phyloP scores from a whole-genome alignment of 2,113 vertebrate species.

The Gobius niger region DNA sequence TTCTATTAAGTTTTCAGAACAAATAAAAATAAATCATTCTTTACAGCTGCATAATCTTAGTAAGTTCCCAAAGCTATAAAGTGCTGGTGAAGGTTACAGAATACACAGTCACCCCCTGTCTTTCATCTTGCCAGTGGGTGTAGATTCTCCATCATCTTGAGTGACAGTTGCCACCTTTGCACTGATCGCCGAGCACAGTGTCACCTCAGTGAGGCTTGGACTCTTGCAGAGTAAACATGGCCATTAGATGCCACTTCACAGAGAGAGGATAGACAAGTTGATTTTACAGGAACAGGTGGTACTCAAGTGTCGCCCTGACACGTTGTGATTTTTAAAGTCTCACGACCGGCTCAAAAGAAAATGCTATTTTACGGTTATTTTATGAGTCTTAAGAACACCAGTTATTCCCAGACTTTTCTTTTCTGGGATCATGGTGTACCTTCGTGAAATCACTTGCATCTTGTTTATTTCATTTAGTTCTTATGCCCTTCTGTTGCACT shows the following conservation, averaged over 20 bases:
- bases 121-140: neutral
- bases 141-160: neutral
- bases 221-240: neutral
- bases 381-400: neutral
- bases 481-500: no score
- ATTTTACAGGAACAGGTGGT: neutral
- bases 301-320: neutral
- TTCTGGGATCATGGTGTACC: neutral
- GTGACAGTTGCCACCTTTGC: constrained; percentile 7
- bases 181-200: constrained; percentile 6
- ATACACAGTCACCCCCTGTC: neutral
- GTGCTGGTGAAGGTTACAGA: constrained; percentile 1
- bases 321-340: neutral
- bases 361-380: neutral
- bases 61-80: neutral
- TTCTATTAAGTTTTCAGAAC: no score
- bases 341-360: neutral
- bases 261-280: constrained; percentile 1
- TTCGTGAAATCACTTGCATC: no score
- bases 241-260: neutral
- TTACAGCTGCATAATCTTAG: neutral
- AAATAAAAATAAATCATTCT: no score
- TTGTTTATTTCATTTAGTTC: no score
- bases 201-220: neutral
- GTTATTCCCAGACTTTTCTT: neutral